A percentile compares a stretch with the other conserved stretches of the same genome.
These are phyloP conservation scores for Esox niger DNA, from an alignment of 2,113 vertebrate species.

Conservation along the genomic window DNA sequence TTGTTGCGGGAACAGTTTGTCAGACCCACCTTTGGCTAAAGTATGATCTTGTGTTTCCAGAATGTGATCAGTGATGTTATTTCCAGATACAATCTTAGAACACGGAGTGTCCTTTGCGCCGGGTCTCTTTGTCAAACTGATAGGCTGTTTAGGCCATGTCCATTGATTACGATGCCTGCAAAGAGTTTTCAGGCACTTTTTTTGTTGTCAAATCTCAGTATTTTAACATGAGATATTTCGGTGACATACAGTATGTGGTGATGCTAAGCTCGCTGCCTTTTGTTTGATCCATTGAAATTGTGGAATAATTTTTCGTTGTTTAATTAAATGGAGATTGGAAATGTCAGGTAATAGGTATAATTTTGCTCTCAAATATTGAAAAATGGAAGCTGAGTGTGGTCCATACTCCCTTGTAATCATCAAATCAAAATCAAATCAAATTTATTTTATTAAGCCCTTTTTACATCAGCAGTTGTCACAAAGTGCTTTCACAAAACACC, in stretches of 20 bases:
- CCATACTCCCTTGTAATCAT: too few species aligned
- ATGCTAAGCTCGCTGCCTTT: conserved; percentile 11
- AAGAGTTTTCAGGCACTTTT: conserved; percentile 36
- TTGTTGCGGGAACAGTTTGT: too few species aligned
- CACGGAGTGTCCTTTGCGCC: too few species aligned
- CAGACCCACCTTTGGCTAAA: too few species aligned
- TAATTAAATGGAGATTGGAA: conserved; percentile 38
- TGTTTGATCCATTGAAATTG: conserved; percentile 11
- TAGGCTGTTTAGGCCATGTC: conserved; percentile 23
- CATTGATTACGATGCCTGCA: conserved; percentile 43
- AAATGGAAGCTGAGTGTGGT: neutral
- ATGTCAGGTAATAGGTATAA: conserved; percentile 14
- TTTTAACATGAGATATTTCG: neutral
- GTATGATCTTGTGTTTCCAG: too few species aligned
- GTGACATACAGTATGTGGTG: conserved; percentile 14
- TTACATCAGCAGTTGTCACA: too few species aligned
- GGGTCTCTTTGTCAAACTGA: conserved; percentile 6
- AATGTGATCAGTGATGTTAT: too few species aligned
- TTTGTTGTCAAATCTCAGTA: conserved; percentile 30
- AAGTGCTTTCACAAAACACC: too few species aligned
- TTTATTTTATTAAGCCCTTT: too few species aligned
- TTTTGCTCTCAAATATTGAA: conserved; percentile 14
- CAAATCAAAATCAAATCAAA: too few species aligned
- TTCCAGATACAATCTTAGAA: too few species aligned
- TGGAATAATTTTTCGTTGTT: conserved; percentile 23